Evolutionary conservation across 2,888 invertebrate species (phyloP), one percentile per base, ranked within the genome.

Genomic region (Nemoura dubitans): DNA sequence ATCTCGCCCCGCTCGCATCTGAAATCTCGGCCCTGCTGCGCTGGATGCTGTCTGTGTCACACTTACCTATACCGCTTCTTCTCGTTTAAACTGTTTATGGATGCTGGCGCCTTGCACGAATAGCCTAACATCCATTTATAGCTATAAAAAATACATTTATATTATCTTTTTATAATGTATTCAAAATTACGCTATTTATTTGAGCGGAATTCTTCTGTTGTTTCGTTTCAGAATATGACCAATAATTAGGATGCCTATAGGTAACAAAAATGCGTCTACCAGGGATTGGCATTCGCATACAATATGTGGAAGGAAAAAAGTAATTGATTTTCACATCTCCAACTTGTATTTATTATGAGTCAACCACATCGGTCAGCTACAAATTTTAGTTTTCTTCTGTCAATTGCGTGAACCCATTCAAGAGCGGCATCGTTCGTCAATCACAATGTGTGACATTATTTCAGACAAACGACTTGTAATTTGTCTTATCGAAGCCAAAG

Each of bases 41-140:
- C n/a, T n/a, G n/a, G n/a, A n/a, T n/a, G n/a, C n/a, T n/a, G n/a
- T n/a, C 78, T 26, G 78, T 26, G 78, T 78, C 78, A 78, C 78
- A 78, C 25, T 78, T 78, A 78, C 78, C 5, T 7, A 2, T 10
- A 78, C 59, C 59, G 59, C 10, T 78, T 26, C 27, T 27, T n/a
- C 78, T 78, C 16, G 28, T 26, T 78, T 78, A 78, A 78, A 78
- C 78, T 78, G 78, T 78, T 78, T 78, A 78, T 78, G 28, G 76
- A 76, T 5, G 76, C 21, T 76, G 21, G 76, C 76, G 27, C 28
- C 27, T 3, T 27, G 26, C 78, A 78, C 78, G 78, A 78, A 26
- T 26, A 21, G 26, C 26, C 78, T 14, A 21, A 10, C 59, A 59
- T 59, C 59, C 59, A 21, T 59, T 59, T 59, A 59, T 59, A 59